A percentile compares a stretch with the other conserved stretches of the same genome.
phyloP scores from a whole-genome alignment of 2,888 invertebrate species.

The Cantharis rustica region DNA sequence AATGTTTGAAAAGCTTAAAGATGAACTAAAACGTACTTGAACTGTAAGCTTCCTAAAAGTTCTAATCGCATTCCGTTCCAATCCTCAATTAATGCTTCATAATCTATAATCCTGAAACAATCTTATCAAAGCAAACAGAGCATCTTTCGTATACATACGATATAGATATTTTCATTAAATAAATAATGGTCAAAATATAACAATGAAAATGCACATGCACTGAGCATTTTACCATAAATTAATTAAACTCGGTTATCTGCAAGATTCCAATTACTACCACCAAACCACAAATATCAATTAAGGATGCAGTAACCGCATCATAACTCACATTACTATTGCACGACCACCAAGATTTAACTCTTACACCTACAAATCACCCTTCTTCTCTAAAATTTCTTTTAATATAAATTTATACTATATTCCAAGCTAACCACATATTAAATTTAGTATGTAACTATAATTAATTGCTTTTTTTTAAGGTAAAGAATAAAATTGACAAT shows the following conservation, averaged over 20 bases:
- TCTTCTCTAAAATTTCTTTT: not conserved
- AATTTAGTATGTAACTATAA: not conserved
- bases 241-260: constrained; percentile 58
- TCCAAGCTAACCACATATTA: not conserved
- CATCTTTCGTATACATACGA: constrained; percentile 32
- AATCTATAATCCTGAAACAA: constrained; percentile 33
- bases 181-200: constrained; percentile 16
- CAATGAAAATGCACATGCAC: constrained; percentile 22
- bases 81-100: constrained; percentile 13
- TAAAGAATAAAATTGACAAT: not conserved
- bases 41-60: constrained; percentile 2
- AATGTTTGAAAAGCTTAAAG: not conserved
- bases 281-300: constrained; percentile 58
- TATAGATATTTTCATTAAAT: not conserved
- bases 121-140: constrained; percentile 38
- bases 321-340: constrained; percentile 54
- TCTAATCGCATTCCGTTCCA: constrained; percentile 1
- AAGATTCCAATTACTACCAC: constrained; percentile 56
- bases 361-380: constrained; percentile 18
- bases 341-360: constrained; percentile 31
- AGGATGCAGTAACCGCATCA: constrained; percentile 51
- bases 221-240: constrained; percentile 43
- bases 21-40: not conserved
- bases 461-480: not conserved
- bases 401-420: not conserved